These are phyloP conservation scores for Mycetomoellerius zeteki DNA, from an alignment of 1,140 invertebrate species.

Conservation along the genomic window DNA sequence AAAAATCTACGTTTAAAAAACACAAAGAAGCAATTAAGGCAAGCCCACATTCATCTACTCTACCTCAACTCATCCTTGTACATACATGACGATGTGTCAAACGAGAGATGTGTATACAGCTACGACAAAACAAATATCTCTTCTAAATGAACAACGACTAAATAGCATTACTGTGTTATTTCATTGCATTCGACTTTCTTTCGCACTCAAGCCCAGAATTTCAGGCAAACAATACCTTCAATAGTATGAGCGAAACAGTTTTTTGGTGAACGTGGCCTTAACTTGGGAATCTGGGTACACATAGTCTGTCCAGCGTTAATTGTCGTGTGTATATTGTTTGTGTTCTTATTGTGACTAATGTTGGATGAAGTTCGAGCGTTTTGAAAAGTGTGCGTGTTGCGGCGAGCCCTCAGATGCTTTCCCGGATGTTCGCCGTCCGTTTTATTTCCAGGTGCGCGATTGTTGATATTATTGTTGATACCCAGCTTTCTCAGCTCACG, in stretches of 20 bases:
- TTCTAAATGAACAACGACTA: slow-evolving; percentile 14
- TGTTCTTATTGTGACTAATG: slow-evolving; percentile 79
- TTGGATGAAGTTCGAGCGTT: slow-evolving; percentile 79
- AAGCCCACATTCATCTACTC: not conserved
- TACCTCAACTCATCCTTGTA: slow-evolving; percentile 7
- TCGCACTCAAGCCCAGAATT: slow-evolving; percentile 70
- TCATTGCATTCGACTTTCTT: slow-evolving; percentile 62
- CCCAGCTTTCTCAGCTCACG: slow-evolving; percentile 86
- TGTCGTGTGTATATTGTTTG: slow-evolving; percentile 81
- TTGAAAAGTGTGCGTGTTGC: slow-evolving; percentile 80
- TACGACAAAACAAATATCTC: slow-evolving; percentile 27
- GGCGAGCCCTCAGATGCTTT: slow-evolving; percentile 83
- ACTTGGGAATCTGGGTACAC: slow-evolving; percentile 82
- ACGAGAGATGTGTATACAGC: not conserved
- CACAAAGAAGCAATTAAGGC: not conserved
- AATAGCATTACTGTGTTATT: slow-evolving; percentile 36
- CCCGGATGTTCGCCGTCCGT: slow-evolving; percentile 79
- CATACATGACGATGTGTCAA: not conserved
- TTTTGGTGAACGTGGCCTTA: slow-evolving; percentile 84
- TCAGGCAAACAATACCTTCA: slow-evolving; percentile 83
- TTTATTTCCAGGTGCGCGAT: slow-evolving; percentile 73
- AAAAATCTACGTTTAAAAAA: not conserved
- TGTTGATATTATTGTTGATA: slow-evolving; percentile 78
- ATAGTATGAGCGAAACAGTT: slow-evolving; percentile 79
- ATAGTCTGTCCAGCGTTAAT: slow-evolving; percentile 81